Conservation (phyloP, 2,113 vertebrate species). For the Alosa alosa region DNA sequence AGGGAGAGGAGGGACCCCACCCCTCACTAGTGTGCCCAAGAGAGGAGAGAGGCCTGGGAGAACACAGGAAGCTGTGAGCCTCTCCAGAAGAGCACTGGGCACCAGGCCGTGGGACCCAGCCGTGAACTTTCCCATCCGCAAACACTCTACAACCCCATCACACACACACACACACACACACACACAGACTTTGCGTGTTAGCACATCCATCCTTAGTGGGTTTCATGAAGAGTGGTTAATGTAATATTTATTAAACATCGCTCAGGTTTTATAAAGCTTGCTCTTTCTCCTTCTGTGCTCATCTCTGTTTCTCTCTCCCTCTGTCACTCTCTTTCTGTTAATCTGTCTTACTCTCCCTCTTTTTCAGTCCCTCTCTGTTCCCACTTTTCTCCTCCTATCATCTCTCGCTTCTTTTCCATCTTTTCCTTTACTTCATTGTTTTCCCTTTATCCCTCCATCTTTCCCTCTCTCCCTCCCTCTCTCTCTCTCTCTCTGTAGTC, state of each 20-base stretch:
- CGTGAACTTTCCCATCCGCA: neutral
- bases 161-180: neutral
- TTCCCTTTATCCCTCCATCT: neutral
- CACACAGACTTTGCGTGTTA: neutral
- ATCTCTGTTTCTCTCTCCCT: neutral
- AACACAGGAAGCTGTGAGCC: neutral
- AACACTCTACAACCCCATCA: no score
- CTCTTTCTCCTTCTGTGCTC: neutral
- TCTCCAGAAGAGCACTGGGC: neutral
- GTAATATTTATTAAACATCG: neutral
- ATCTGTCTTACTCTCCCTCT: neutral
- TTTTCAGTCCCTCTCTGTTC: neutral
- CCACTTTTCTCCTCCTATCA: slow-evolving; percentile 19
- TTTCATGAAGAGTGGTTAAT: neutral
- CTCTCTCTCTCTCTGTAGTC: neutral
- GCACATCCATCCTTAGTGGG: neutral
- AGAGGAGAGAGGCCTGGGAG: neutral
- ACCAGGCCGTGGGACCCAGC: neutral
- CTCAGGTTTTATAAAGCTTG: neutral
- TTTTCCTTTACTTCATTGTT: neutral
- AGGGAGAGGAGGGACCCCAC: no score
- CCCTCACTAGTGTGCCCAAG: neutral
- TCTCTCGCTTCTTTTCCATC: neutral
- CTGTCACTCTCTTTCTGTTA: neutral
- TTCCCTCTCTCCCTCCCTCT: neutral